These are phyloP conservation scores for Hydrophis major DNA, from an alignment of 2,797 vertebrate species.

Conservation along the genomic window DNA sequence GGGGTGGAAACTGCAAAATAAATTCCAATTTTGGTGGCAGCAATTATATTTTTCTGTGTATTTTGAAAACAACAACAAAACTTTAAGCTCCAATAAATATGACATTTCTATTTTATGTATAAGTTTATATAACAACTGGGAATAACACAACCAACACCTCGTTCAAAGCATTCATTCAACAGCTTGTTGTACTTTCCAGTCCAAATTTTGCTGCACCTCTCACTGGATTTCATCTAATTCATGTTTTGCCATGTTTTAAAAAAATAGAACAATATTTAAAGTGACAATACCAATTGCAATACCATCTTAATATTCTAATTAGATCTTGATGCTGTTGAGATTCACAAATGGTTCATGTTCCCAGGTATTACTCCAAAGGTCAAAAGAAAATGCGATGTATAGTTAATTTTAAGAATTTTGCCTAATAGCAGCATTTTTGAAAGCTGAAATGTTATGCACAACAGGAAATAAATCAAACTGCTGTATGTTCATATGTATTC, in stretches of 20 bases:
- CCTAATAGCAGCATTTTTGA: not conserved
- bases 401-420: not conserved
- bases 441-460: not conserved
- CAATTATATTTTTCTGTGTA: constrained; percentile 16
- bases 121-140: not conserved
- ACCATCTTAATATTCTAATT: not conserved
- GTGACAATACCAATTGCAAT: not conserved
- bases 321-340: not conserved
- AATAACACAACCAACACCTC: not conserved
- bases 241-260: not conserved
- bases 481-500: not conserved
- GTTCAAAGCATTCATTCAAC: not conserved
- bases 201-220: not conserved
- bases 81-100: not conserved
- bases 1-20: constrained; percentile 8
- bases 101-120: not conserved
- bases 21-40: constrained; percentile 13
- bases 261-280: not conserved
- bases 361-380: not conserved
- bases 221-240: not conserved
- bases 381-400: not conserved
- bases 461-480: not conserved
- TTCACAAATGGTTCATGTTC: not conserved
- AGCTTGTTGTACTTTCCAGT: not conserved
- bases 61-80: constrained; percentile 1